These are phyloP conservation scores for Conopomorpha cramerella DNA, from an alignment of 1,140 invertebrate genomes.

Conservation along the genomic window DNA sequence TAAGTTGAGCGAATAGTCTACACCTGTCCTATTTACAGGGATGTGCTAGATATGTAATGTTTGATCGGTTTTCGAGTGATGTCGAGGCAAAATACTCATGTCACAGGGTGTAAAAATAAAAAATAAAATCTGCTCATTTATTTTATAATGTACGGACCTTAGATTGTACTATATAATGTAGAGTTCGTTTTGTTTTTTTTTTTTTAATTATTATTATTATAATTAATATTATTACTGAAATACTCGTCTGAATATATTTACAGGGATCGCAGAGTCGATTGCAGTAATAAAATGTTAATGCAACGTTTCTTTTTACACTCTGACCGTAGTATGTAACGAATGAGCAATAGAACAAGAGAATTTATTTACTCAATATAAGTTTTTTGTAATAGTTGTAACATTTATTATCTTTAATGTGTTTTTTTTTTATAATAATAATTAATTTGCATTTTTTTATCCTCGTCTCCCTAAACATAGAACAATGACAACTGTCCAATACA, in stretches of 20 bases:
- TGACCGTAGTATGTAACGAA: constrained; percentile 38
- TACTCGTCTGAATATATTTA: too few relatives aligned
- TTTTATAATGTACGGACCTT: too few relatives aligned
- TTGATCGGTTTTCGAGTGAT: constrained; percentile 41
- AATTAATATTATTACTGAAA: too few relatives aligned
- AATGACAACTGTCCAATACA: constrained; percentile 56
- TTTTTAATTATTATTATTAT: too few relatives aligned
- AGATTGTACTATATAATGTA: too few relatives aligned
- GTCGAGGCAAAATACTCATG: constrained; percentile 55
- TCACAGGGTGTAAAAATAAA: constrained; percentile 51
- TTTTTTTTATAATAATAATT: constrained; percentile 49
- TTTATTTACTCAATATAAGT: constrained; percentile 60
- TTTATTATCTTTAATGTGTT: constrained; percentile 40
- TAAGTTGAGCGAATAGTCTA: too few relatives aligned
- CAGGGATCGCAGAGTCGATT: too few relatives aligned
- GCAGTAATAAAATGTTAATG: too few relatives aligned
- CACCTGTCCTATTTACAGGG: constrained; percentile 59
- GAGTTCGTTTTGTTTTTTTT: too few relatives aligned
- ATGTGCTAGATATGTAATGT: constrained; percentile 49
- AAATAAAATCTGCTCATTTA: too few relatives aligned
- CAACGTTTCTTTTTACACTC: constrained; percentile 55
- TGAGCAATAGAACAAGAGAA: constrained; percentile 58
- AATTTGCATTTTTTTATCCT: constrained; percentile 56
- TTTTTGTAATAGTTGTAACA: constrained; percentile 35
- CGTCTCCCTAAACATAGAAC: too few relatives aligned